A percentile compares a stretch with the other conserved stretches of the same genome.
Conservation (phyloP, 2,113 vertebrate genomes). For the Rhineura floridana region DNA sequence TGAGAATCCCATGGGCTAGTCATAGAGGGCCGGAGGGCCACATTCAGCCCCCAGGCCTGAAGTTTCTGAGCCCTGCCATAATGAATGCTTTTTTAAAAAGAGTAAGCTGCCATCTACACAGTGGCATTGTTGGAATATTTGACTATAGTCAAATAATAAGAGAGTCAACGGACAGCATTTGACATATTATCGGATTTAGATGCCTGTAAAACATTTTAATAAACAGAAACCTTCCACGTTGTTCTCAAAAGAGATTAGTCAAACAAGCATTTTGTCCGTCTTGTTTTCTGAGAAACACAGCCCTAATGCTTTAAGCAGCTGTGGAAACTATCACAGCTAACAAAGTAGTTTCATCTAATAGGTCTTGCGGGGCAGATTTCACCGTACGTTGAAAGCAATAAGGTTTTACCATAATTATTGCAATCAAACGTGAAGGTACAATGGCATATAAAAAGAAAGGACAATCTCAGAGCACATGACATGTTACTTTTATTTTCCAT, state of each 20-base stretch:
- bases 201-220: not conserved
- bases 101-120: not conserved
- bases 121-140: not conserved
- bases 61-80: too few relatives aligned
- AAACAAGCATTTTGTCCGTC: not conserved
- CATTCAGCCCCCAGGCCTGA: too few relatives aligned
- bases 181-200: not conserved
- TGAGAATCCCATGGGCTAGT: too few relatives aligned
- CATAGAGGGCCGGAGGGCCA: too few relatives aligned
- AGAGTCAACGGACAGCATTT: not conserved
- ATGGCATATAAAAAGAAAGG: not conserved
- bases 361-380: not conserved
- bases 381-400: not conserved
- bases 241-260: not conserved
- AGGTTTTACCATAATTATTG: constrained; percentile 8
- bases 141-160: not conserved
- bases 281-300: constrained; percentile 12
- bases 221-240: too few relatives aligned
- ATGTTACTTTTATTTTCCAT: not conserved
- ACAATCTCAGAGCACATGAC: not conserved
- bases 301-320: constrained; percentile 17
- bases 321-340: not conserved
- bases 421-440: not conserved
- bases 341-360: rapidly evolving
- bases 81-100: too few relatives aligned